Evolutionary conservation across 1,140 invertebrate species (phyloP), one percentile per base, ranked within the genome.

Genomic region (Neodiprion lecontei): DNA sequence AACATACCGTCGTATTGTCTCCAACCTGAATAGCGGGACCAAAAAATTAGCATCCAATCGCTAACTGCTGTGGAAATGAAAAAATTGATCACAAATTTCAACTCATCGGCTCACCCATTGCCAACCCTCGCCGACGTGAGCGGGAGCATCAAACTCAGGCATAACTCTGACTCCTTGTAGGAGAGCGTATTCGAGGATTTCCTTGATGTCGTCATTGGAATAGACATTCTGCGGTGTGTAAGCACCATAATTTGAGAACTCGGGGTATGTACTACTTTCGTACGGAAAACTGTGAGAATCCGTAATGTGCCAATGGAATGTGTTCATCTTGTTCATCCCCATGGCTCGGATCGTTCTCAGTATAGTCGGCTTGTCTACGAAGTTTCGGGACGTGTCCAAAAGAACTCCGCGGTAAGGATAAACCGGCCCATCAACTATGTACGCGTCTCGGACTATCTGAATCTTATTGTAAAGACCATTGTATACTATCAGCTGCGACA

Each of bases 231-330:
- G 85, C 1, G 91, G 85, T 9, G 90, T 88, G 80, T 96, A 96
- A 17, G 95, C 93, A 1, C 95, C 96, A 65, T 93, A 91, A 79
- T 91, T 90, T 1, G 91, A 90, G 11, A 97, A 85, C 65, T 93
- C 86, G 0, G 95, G 95, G 66, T 90, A 90, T 9, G 91, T 91
- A 79, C 89, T 89, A 0, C 94, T 91, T 40, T 92, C 91, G 70
- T 96, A 92, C 0, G 96, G 95, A 80, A 97, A 96, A 79, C 95
- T 96, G 23, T 96, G 95, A 0, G 93, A 93, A 83, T 97, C 96
- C 0, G 95, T 96, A n/a, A 97, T 95, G 79, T 97, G 95, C 95
- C 95, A 96, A 79, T 97, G 96, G 83, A 97, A 94, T 0, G 93
- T 93, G 82, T 97, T 97, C 50, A 97, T 81, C 81, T 97, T 97